Evolutionary conservation across 2,113 vertebrate species (phyloP).

Genomic region (Sminthopsis crassicaudata): DNA sequence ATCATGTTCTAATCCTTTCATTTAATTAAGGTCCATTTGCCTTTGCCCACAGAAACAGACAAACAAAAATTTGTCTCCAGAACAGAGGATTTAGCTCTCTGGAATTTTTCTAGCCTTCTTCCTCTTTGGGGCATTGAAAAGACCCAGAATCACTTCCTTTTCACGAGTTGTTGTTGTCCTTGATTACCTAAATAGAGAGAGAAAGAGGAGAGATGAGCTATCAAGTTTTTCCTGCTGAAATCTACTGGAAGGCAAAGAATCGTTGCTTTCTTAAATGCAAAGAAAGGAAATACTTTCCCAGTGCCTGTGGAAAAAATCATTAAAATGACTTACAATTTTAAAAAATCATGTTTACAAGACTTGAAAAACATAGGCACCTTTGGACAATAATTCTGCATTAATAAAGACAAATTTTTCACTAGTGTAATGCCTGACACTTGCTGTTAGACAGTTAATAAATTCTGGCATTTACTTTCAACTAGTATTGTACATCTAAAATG

Average conservation of each 20-base stretch:
- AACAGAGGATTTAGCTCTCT: background rate
- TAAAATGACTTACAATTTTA: background rate
- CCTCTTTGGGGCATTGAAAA: slow-evolving; percentile 66
- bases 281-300: background rate
- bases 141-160: slow-evolving; percentile 74
- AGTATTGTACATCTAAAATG: background rate
- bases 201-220: slow-evolving; percentile 55
- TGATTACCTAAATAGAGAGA: slow-evolving; percentile 79
- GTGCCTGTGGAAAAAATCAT: background rate
- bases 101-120: slow-evolving; percentile 71
- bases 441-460: background rate
- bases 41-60: background rate
- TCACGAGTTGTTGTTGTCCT: slow-evolving; percentile 45
- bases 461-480: fast-evolving
- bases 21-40: slow-evolving; percentile 7
- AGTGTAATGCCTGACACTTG: background rate
- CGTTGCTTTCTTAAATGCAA: background rate
- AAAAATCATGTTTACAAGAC: too few relatives aligned
- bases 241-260: background rate
- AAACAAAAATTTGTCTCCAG: background rate
- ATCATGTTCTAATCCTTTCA: background rate
- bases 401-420: background rate
- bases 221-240: background rate
- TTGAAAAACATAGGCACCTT: background rate
- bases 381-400: background rate